Evolutionary conservation across 1,140 invertebrate species (phyloP).

Genomic region (Drosophila aff.): DNA sequence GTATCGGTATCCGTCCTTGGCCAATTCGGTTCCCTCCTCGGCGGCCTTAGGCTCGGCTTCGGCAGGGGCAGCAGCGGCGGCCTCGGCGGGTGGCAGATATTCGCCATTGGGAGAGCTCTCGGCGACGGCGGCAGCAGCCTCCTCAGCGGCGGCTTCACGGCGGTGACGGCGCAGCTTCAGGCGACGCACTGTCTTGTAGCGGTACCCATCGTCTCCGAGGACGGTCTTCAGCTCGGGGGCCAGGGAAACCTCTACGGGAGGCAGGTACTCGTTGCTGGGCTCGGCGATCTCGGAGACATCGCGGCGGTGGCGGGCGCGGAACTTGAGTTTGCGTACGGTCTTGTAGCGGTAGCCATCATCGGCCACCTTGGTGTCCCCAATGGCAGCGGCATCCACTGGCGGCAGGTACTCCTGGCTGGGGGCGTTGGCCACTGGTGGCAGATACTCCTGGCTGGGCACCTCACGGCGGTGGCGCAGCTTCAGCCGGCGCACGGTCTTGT

Average conservation of each 20-base stretch:
- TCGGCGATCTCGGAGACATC: conserved; percentile 74
- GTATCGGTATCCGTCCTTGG: conserved; percentile 79
- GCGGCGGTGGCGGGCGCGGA: conserved; percentile 73
- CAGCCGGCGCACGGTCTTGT: conserved; percentile 68
- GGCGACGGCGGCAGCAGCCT: conserved; percentile 46
- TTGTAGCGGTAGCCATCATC: conserved; percentile 75
- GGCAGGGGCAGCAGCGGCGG: conserved; percentile 15
- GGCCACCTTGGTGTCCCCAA: conserved; percentile 63
- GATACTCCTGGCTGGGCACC: conserved; percentile 66
- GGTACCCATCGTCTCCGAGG: conserved; percentile 73
- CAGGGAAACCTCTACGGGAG: conserved; percentile 72
- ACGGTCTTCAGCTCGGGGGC: conserved; percentile 74
- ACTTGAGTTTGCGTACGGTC: conserved; percentile 61
- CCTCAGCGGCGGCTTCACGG: conserved; percentile 59
- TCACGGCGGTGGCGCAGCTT: conserved; percentile 70
- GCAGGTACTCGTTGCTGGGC: conserved; percentile 71
- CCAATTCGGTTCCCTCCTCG: conserved; percentile 70
- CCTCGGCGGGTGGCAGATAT: conserved; percentile 72
- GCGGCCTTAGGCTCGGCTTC: conserved; percentile 44
- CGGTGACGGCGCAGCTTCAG: conserved; percentile 76
- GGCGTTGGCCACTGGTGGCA: conserved; percentile 50
- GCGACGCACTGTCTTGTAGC: conserved; percentile 77
- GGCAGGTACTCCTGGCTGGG: conserved; percentile 68
- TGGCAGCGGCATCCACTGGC: conserved; percentile 54
- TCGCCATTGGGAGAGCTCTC: conserved; percentile 62